Percentiles rank a stretch among this genome's conserved stretches.
phyloP scores from a whole-genome alignment of 2,797 vertebrate species.

The Taenioides sp. region DNA sequence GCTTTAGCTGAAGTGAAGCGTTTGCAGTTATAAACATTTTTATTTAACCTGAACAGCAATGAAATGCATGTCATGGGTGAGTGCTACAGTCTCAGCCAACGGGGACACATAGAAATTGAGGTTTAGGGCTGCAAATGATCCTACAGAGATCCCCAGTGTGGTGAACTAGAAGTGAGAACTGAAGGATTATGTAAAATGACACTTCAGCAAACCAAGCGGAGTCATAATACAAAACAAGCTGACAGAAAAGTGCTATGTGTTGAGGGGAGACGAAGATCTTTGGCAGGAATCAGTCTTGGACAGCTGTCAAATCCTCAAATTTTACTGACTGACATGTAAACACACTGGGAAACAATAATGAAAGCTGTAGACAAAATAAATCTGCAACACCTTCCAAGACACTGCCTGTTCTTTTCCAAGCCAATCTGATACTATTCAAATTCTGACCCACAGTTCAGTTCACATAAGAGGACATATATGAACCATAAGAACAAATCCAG shows the following conservation, averaged over 20 bases:
- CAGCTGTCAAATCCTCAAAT: slow-evolving; percentile 9
- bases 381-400: slow-evolving; percentile 5
- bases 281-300: slow-evolving; percentile 6
- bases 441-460: neutral
- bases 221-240: slow-evolving; percentile 29
- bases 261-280: slow-evolving; percentile 20
- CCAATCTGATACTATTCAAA: neutral
- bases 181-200: slow-evolving; percentile 23
- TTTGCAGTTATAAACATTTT: slow-evolving; percentile 33
- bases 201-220: slow-evolving; percentile 21
- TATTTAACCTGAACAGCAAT: slow-evolving; percentile 25
- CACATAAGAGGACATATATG: neutral
- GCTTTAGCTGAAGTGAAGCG: slow-evolving; percentile 11
- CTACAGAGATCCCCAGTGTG: slow-evolving; percentile 24
- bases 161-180: slow-evolving; percentile 27
- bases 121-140: slow-evolving; percentile 37
- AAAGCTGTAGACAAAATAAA: slow-evolving; percentile 10
- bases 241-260: slow-evolving; percentile 21
- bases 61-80: slow-evolving; percentile 27
- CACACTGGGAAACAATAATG: neutral
- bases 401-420: neutral
- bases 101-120: slow-evolving; percentile 41
- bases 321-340: slow-evolving; percentile 2
- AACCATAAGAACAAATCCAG: neutral
- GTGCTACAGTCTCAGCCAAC: slow-evolving; percentile 16